Evolutionary conservation across 2,888 invertebrate species (phyloP).

Genomic region (Zootermopsis nevadensis): DNA sequence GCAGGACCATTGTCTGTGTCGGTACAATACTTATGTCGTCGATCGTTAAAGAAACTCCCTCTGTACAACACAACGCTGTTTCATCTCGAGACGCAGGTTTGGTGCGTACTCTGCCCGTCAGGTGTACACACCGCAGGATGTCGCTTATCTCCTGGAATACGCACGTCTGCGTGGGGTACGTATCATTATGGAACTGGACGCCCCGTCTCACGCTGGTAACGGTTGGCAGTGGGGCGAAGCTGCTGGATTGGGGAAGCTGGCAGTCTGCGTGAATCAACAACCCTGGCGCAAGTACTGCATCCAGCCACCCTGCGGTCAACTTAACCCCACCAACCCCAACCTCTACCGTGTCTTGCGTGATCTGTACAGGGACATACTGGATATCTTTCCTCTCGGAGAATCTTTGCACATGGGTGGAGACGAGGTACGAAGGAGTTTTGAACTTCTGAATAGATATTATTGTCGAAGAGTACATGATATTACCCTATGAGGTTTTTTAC

Average conservation of each 20-base stretch:
- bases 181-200: slow-evolving; percentile 88
- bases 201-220: slow-evolving; percentile 86
- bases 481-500: not conserved
- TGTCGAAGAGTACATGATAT: not conserved
- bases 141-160: slow-evolving; percentile 75
- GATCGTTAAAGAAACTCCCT: too few relatives aligned
- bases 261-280: slow-evolving; percentile 81
- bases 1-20: too few relatives aligned
- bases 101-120: slow-evolving; percentile 79
- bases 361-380: slow-evolving; percentile 76
- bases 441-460: not conserved
- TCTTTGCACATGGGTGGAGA: slow-evolving; percentile 87
- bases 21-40: too few relatives aligned
- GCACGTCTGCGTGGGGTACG: slow-evolving; percentile 84
- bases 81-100: slow-evolving; percentile 65
- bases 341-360: slow-evolving; percentile 75
- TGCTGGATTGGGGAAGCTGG: slow-evolving; percentile 78
- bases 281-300: slow-evolving; percentile 81
- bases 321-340: slow-evolving; percentile 81
- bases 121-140: slow-evolving; percentile 75
- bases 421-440: slow-evolving; percentile 68
- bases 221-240: slow-evolving; percentile 86
- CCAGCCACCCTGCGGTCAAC: slow-evolving; percentile 87
- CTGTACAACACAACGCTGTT: not conserved
- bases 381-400: slow-evolving; percentile 69